Evolutionary conservation across 2,888 invertebrate species (phyloP).

Genomic region (Euphydryas editha): DNA sequence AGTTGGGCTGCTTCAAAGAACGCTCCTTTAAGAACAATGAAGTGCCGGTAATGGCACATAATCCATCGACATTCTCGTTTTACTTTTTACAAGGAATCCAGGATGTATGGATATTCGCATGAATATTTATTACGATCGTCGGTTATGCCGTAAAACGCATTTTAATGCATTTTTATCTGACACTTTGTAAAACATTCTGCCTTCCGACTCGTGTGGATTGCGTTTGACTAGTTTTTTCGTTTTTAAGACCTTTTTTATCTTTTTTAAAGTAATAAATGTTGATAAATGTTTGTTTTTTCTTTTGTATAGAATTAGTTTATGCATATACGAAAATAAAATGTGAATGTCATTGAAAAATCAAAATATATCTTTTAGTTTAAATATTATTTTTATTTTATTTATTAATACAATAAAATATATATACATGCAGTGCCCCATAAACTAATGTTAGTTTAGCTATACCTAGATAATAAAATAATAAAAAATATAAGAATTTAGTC

Average conservation of each 20-base stretch:
- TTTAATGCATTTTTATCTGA: constrained; percentile 77
- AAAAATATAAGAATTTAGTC: no score
- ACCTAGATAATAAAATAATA: no score
- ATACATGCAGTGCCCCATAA: no score
- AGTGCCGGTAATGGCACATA: constrained; percentile 44
- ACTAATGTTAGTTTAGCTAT: no score
- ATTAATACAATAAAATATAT: no score
- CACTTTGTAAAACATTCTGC: constrained; percentile 46
- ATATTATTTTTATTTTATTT: no score
- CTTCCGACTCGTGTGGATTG: constrained; percentile 38
- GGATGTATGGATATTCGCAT: constrained; percentile 77
- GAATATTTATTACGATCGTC: constrained; percentile 77
- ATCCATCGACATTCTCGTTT: constrained; percentile 74
- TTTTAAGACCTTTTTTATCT: constrained; percentile 20
- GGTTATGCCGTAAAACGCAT: constrained; percentile 73
- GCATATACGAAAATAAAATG: no score
- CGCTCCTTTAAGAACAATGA: constrained; percentile 34
- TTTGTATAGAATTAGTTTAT: neutral
- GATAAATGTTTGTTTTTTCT: neutral
- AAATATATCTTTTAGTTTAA: no score
- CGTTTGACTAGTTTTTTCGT: constrained; percentile 35
- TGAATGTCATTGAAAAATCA: no score
- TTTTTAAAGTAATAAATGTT: neutral
- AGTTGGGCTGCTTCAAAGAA: constrained; percentile 6
- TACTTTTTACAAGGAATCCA: constrained; percentile 80